phyloP scores from a whole-genome alignment of 1,140 invertebrate species.

The Charaxes varanes region DNA sequence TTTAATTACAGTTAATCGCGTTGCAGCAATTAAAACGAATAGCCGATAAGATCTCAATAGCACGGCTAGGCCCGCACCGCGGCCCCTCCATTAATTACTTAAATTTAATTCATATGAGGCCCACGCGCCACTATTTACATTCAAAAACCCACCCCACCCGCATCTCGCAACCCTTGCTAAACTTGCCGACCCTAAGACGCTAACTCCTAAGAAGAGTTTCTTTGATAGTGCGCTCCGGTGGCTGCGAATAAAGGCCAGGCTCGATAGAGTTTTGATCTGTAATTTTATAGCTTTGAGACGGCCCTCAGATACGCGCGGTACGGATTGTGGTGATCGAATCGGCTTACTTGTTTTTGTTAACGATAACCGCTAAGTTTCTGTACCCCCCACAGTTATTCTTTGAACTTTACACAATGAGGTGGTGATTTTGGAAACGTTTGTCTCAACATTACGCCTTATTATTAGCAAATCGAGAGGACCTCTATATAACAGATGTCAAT shows the following conservation, averaged over 20 bases:
- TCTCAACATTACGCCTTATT: too few species aligned
- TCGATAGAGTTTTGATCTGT: conserved; percentile 72
- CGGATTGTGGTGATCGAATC: conserved; percentile 56
- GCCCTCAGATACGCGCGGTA: conserved; percentile 36
- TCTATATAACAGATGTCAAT: too few species aligned
- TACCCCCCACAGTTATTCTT: conserved; percentile 8
- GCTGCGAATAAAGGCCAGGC: conserved; percentile 65
- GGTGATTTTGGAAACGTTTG: conserved; percentile 4
- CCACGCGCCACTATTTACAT: conserved; percentile 67
- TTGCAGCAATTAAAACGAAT: conserved; percentile 34
- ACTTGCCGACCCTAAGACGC: conserved; percentile 67
- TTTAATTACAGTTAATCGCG: conserved; percentile 23
- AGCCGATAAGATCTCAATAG: conserved; percentile 31
- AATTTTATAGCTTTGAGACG: conserved; percentile 69
- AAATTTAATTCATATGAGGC: conserved; percentile 71
- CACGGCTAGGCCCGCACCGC: conserved; percentile 24
- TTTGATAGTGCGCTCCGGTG: conserved; percentile 70
- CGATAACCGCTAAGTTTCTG: conserved; percentile 13
- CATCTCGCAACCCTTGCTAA: conserved; percentile 64
- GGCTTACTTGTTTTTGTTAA: conserved; percentile 45
- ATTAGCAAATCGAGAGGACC: too few species aligned
- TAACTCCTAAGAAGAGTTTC: conserved; percentile 69
- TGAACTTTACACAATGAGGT: conserved; percentile 8
- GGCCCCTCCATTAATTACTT: conserved; percentile 67
- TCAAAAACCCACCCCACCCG: conserved; percentile 61